Base-by-base conservation (phyloP, 2,888 invertebrate genomes). In the Sicus ferrugineus region DNA sequence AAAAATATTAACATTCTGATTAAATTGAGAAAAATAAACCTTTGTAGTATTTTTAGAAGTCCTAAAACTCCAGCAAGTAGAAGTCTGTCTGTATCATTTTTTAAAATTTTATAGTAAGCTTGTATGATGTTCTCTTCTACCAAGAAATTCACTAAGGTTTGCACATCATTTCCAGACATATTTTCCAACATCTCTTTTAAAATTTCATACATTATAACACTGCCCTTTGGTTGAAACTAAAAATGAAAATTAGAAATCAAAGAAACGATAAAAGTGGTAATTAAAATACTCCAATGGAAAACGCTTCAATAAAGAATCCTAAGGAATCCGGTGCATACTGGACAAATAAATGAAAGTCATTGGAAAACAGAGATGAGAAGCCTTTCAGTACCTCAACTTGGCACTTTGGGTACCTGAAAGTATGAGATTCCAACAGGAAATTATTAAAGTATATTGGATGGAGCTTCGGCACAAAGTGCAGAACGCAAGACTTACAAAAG, bases 41-140 rank as follows among this genome's bases (percentile, higher is more conserved):
- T 69, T 68, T 75, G 75, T 21, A 75, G 67, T 6, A 69, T 14
- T 30, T 70, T 34, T 48, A 75, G 69, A 65, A 75, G 73, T 19
- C 71, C 62, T n/a, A 75, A 26, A 0, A 67, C 56, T 28, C 64
- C 69, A 2, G 62, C 46, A 30, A 72, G 71, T 9, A 70, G 56
- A 50, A 52, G 66, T 26, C 64, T 67, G 1, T 31, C 19, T 61
- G 59, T 65, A 16, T 34, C 42, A 26, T 38, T 5, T 61, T 59
- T 69, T 2, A 65, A 38, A 26, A n/a, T 30, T 1, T 50, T 31
- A 30, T 23, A 70, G n/a, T 70, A 70, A 3, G 65, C 52, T 46
- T 66, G 62, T 56, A 66, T 71, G 70, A 73, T 50, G 19, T 69
- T 26, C 52, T 58, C 16, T 42, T 70, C 58, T 69, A 70, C n/a